phyloP scores from a whole-genome alignment of 2,888 invertebrate genomes.

The Aelia acuminata region DNA sequence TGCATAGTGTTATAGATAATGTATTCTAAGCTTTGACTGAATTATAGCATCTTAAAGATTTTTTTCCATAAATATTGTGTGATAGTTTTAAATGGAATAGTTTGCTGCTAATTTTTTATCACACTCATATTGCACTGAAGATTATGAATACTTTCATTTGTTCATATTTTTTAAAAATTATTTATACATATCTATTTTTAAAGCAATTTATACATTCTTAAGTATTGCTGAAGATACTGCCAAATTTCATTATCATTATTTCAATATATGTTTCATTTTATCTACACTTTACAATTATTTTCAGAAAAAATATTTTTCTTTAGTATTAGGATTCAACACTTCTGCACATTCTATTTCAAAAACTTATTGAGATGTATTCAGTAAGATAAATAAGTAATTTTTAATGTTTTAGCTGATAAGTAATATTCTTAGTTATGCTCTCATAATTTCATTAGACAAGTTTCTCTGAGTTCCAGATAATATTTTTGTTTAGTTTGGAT shows the following conservation, averaged over 20 bases:
- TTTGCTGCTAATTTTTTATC: background rate
- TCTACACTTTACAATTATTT: background rate
- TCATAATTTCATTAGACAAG: background rate
- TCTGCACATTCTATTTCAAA: background rate
- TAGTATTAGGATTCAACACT: background rate
- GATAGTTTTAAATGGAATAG: constrained; percentile 49
- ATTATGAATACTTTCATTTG: constrained; percentile 12
- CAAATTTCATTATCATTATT: background rate
- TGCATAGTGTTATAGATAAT: constrained; percentile 54
- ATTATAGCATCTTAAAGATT: constrained; percentile 33
- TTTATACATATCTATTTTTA: background rate
- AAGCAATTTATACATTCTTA: background rate
- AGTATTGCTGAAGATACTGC: background rate
- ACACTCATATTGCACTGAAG: constrained; percentile 46
- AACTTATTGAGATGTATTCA: background rate
- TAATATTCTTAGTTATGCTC: background rate
- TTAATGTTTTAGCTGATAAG: too few relatives aligned
- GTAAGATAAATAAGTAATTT: background rate
- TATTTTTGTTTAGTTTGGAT: background rate
- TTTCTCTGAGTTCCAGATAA: background rate
- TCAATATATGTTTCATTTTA: background rate
- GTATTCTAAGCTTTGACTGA: constrained; percentile 53
- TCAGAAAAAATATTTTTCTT: background rate
- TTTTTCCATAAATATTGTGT: constrained; percentile 49
- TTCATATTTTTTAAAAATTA: constrained; percentile 4